Evolutionary conservation across 1,140 invertebrate genomes (phyloP), one percentile per base, ranked within the genome.

Genomic region (Drosophila sulfurigaster): DNA sequence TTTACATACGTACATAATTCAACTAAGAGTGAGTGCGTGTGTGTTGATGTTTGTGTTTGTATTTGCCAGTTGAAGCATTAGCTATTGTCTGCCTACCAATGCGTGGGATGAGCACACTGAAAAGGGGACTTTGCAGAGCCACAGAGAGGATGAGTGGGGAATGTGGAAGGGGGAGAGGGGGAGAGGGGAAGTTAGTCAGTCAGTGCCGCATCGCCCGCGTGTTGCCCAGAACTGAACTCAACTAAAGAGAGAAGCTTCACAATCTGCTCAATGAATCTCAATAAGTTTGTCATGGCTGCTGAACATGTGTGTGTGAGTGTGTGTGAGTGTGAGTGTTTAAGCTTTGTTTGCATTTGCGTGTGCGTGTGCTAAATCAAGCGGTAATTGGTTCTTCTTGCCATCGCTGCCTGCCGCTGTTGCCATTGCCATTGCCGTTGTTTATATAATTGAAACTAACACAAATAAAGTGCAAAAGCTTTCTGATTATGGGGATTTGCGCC

Each of bases 401-500:
- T 70, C 46, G 52, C 56, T 20, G 25, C 52, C 35, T 30, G 75
- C 64, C 32, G 69, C 68, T 87, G 83, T 88, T 87, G 52, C 56
- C 20, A 25, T 51, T 56, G 30, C 58, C 56, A 30, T 32, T 41
- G 75, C 64, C 25, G 69, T 69, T 87, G 83, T 88, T 88, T 88
- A 88, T 88, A 88, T 88, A 88, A 88, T 88, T 88, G 83, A 88
- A 88, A 88, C 83, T 88, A 89, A 88, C 85, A 75, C 83, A 88
- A 88, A 88, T 88, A 88, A 88, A 88, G 80, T 88, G 83, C 83
- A 81, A 88, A 89, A 88, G 83, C 83, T 89, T 88, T 88, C 85
- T 81, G 83, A 87, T 87, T 88, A 87, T 88, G 83, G 77, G 83
- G 80, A 75, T 88, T 88, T 87, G 83, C 77, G 80, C 72, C 83